These are phyloP conservation scores for Silurus asotus DNA, from an alignment of 2,113 vertebrate genomes.

Conservation along the genomic window DNA sequence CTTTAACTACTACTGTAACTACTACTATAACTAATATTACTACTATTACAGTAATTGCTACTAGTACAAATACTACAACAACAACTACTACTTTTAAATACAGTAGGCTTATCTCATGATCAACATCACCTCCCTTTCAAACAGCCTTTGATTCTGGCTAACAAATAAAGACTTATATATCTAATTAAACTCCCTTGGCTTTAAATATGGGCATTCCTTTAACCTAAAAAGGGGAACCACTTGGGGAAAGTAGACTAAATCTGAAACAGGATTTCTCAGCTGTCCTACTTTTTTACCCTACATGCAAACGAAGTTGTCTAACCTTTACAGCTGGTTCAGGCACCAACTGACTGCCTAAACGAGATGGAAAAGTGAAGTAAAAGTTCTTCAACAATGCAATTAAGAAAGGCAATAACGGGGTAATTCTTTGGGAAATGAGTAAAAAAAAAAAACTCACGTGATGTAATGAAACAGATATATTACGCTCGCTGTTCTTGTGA, in stretches of 20 bases:
- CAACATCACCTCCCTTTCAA: neutral
- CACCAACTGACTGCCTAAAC: neutral
- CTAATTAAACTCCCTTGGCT: neutral
- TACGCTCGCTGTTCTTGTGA: neutral
- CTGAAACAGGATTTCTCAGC: neutral
- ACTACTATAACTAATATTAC: no score
- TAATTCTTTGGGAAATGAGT: neutral
- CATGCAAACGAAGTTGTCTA: neutral
- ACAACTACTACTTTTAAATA: no score
- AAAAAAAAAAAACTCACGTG: neutral
- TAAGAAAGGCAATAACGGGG: neutral
- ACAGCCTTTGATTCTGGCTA: neutral
- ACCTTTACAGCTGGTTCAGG: neutral
- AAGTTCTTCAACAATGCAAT: neutral
- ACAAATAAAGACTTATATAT: neutral
- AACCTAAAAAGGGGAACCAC: neutral
- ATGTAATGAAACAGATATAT: neutral
- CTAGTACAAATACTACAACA: no score
- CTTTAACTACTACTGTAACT: no score
- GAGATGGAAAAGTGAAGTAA: neutral
- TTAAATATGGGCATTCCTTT: neutral
- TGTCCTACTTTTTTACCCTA: slow-evolving; percentile 4
- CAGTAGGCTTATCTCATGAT: no score
- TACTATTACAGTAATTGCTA: no score
- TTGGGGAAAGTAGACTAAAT: neutral